A percentile compares a stretch with the other conserved stretches of the same genome.
phyloP scores from a whole-genome alignment of 2,797 vertebrate genomes.

The Protonibea diacanthus region DNA sequence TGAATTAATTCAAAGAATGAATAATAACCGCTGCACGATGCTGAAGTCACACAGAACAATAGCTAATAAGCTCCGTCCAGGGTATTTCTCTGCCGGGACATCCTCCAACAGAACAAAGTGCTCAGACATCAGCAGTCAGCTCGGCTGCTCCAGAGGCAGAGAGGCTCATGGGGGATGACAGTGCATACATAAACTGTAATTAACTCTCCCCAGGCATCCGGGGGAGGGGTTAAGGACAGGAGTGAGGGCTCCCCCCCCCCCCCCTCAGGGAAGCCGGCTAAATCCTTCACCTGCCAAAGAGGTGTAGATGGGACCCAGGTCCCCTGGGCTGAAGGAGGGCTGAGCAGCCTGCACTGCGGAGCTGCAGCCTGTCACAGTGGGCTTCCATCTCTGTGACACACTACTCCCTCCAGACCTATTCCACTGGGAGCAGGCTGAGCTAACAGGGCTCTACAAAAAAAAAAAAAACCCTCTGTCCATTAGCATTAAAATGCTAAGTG shows the following conservation, averaged over 20 bases:
- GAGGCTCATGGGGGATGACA: constrained; percentile 78
- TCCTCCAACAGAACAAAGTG: constrained; percentile 63
- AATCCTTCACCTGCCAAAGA: constrained; percentile 75
- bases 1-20: constrained; percentile 55
- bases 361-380: constrained; percentile 66
- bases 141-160: constrained; percentile 59
- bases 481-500: constrained; percentile 65
- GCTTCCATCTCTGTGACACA: constrained; percentile 58
- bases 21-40: constrained; percentile 39
- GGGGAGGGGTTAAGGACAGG: constrained; percentile 43
- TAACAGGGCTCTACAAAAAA: constrained; percentile 28
- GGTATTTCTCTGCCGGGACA: constrained; percentile 67
- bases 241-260: constrained; percentile 38
- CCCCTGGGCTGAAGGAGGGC: constrained; percentile 61
- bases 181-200: constrained; percentile 80
- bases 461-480: constrained; percentile 46
- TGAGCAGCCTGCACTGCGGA: constrained; percentile 39
- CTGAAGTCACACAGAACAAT: constrained; percentile 57
- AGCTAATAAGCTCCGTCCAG: constrained; percentile 66
- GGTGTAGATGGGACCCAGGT: constrained; percentile 68
- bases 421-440: constrained; percentile 55
- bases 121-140: constrained; percentile 68
- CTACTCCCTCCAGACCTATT: constrained; percentile 45
- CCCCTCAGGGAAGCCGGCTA: constrained; percentile 55
- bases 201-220: constrained; percentile 75